These are phyloP conservation scores for Mythimna loreyi DNA, from an alignment of 2,888 invertebrate genomes.

Conservation along the genomic window DNA sequence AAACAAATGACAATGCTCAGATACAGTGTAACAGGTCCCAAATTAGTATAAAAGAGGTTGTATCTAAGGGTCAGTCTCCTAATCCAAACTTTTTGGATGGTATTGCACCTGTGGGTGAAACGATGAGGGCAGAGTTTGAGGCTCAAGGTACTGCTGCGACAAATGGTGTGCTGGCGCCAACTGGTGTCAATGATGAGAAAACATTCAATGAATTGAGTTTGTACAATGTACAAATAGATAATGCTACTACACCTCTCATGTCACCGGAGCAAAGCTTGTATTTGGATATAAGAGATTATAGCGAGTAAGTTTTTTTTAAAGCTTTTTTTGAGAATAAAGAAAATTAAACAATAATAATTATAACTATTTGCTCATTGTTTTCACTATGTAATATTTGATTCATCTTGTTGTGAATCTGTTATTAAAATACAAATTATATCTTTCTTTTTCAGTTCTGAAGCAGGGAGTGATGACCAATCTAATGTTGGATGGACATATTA, in stretches of 20 bases:
- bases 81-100: conserved; percentile 87
- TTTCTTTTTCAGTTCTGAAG: conserved; percentile 81
- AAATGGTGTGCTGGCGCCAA: conserved; percentile 48
- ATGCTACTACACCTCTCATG: conserved; percentile 85
- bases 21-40: conserved; percentile 86
- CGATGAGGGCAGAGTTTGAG: conserved; percentile 53
- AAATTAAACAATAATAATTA: too few species aligned
- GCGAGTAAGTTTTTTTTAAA: conserved; percentile 81
- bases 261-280: conserved; percentile 87
- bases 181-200: conserved; percentile 79
- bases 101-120: conserved; percentile 74
- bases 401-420: not conserved
- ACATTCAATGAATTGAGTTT: conserved; percentile 86
- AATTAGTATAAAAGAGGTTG: conserved; percentile 84
- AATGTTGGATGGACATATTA: conserved; percentile 94
- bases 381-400: not conserved
- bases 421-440: not conserved
- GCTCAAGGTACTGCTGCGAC: conserved; percentile 39
- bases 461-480: conserved; percentile 89
- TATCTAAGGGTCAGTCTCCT: conserved; percentile 75
- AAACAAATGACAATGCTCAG: conserved; percentile 79
- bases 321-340: too few species aligned
- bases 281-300: conserved; percentile 87
- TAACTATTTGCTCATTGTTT: too few species aligned
- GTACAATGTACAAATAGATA: conserved; percentile 86